Evolutionary conservation across 2,113 vertebrate genomes (phyloP).

Genomic region (Gopherus evgoodei): DNA sequence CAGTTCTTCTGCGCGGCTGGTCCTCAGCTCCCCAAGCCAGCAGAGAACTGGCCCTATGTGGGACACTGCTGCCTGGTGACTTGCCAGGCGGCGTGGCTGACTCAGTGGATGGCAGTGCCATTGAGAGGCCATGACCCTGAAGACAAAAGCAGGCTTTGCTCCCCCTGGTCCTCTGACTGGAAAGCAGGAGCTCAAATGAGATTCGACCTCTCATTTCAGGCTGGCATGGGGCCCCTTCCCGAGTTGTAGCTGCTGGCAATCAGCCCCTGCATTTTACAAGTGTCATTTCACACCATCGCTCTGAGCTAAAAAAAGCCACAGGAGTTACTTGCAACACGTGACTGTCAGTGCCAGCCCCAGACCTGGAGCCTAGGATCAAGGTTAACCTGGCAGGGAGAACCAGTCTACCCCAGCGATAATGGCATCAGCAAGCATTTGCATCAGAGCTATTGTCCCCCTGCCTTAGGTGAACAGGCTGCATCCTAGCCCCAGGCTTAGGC

Average conservation of each 20-base stretch:
- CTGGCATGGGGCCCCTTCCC: neutral
- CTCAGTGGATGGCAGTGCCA: neutral
- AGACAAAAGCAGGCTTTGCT: neutral
- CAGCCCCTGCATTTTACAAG: neutral
- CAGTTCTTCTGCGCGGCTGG: neutral
- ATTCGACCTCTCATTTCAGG: neutral
- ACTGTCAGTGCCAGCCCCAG: neutral
- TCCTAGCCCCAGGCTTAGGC: accelerated
- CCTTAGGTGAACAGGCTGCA: neutral
- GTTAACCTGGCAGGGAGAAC: neutral
- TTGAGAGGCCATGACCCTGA: neutral
- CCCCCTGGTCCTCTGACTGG: neutral
- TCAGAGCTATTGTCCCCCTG: neutral
- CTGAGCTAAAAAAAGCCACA: slow-evolving; percentile 27
- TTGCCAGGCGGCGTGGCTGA: neutral
- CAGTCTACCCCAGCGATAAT: neutral
- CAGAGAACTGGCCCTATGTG: neutral
- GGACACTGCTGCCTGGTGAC: neutral
- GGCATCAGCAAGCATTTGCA: slow-evolving; percentile 19
- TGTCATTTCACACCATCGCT: slow-evolving; percentile 27
- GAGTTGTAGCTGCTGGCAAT: neutral
- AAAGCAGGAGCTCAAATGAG: neutral
- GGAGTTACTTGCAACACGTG: accelerated
- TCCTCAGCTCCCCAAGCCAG: neutral
- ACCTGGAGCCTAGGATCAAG: neutral